phyloP scores from a whole-genome alignment of 2,797 vertebrate genomes.

The Balearica regulorum region DNA sequence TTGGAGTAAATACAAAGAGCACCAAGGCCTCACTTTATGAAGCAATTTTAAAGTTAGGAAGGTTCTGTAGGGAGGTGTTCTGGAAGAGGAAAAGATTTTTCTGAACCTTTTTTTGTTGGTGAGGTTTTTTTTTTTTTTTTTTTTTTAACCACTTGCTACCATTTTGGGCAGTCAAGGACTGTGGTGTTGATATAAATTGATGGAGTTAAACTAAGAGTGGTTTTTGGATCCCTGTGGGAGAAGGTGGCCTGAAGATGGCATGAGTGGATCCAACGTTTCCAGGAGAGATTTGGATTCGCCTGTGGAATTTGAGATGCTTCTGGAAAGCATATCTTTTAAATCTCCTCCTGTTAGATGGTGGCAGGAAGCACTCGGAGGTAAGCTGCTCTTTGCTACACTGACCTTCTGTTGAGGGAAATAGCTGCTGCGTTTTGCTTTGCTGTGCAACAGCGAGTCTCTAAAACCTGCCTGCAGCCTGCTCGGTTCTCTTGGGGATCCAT shows the following conservation, averaged over 20 bases:
- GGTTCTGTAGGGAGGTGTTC: neutral
- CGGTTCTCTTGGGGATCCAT: fast-evolving
- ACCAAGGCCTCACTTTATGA: neutral
- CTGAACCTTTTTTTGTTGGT: neutral
- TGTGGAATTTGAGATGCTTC: neutral
- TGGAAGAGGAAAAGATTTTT: neutral
- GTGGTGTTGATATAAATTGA: neutral
- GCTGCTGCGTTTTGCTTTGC: neutral
- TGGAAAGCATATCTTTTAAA: neutral
- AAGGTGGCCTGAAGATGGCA: neutral
- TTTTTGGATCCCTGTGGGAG: neutral
- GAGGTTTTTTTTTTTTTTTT: neutral
- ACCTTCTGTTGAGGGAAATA: neutral
- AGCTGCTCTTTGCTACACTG: neutral
- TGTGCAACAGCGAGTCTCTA: neutral
- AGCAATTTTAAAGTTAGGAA: neutral
- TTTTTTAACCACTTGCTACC: neutral
- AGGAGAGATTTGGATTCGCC: neutral
- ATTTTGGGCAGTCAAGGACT: neutral
- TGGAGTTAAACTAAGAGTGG: neutral
- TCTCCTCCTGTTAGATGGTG: neutral
- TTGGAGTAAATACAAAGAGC: neutral
- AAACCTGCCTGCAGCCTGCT: neutral
- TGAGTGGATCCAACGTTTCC: neutral
- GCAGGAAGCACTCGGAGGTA: neutral